Conservation (phyloP, 2,888 invertebrate species). For the Anthrax anthrax region DNA sequence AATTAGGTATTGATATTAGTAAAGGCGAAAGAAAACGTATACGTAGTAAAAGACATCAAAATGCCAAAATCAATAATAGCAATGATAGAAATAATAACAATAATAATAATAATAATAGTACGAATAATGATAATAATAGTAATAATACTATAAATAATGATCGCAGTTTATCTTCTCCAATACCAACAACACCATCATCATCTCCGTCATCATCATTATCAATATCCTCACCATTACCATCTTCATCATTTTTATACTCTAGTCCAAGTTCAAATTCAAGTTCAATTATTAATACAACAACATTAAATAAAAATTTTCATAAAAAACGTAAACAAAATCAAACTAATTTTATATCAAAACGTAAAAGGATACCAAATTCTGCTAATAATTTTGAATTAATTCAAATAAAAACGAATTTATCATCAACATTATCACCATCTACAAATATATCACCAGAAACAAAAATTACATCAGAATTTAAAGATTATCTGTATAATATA, state of each 20-base stretch:
- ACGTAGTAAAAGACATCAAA: slow-evolving; percentile 17
- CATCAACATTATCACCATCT: background rate
- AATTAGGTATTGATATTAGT: slow-evolving; percentile 28
- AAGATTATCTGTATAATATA: no score
- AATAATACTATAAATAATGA: background rate
- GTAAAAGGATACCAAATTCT: no score
- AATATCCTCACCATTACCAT: background rate
- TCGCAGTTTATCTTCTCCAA: background rate
- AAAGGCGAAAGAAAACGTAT: slow-evolving; percentile 31
- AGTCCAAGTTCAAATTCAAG: no score
- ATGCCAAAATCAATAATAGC: background rate
- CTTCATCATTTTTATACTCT: no score
- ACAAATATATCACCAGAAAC: background rate
- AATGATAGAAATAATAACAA: background rate
- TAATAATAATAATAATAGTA: background rate
- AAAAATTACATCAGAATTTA: no score
- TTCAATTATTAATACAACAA: no score
- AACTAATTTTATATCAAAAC: no score
- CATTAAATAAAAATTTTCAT: no score
- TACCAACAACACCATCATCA: background rate
- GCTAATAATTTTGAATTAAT: no score
- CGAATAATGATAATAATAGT: background rate
- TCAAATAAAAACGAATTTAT: background rate
- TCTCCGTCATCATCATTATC: background rate
- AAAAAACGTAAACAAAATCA: no score